phyloP scores from a whole-genome alignment of 2,797 vertebrate genomes.

The Xerus rutilus region DNA sequence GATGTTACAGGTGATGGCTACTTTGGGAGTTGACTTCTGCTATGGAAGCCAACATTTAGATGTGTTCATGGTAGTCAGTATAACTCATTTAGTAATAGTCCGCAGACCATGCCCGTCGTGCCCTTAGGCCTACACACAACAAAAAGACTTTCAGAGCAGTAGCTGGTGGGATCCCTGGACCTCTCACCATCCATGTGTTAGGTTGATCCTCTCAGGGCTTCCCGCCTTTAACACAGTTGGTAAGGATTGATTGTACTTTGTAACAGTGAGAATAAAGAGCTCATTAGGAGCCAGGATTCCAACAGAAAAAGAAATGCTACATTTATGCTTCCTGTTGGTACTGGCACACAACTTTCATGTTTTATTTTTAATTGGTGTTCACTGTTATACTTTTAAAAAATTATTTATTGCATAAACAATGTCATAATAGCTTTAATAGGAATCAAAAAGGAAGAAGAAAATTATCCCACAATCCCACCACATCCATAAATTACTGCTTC shows the following conservation, averaged over 20 bases:
- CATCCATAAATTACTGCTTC: background rate
- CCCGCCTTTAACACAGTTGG: background rate
- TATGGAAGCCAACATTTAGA: background rate
- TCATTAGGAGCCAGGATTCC: slow-evolving; percentile 48
- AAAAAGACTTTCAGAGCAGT: background rate
- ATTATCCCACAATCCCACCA: background rate
- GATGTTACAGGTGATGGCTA: background rate
- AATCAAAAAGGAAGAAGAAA: slow-evolving; percentile 27
- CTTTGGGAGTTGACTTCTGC: background rate
- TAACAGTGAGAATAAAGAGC: background rate
- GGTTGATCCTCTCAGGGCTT: background rate
- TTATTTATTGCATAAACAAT: slow-evolving; percentile 57
- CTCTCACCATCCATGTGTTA: background rate
- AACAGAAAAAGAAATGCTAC: slow-evolving; percentile 48
- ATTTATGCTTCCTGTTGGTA: slow-evolving; percentile 52
- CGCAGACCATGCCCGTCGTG: background rate
- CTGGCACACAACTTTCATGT: slow-evolving; percentile 46
- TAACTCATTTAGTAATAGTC: slow-evolving; percentile 23
- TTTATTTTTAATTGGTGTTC: slow-evolving; percentile 75
- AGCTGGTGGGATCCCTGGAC: background rate
- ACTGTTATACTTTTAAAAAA: slow-evolving; percentile 55
- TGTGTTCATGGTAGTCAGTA: background rate
- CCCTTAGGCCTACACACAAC: background rate
- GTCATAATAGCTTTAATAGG: slow-evolving; percentile 28
- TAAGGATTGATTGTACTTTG: background rate